These are phyloP conservation scores for Casuarius casuarius DNA, from an alignment of 2,113 vertebrate genomes.

Conservation along the genomic window DNA sequence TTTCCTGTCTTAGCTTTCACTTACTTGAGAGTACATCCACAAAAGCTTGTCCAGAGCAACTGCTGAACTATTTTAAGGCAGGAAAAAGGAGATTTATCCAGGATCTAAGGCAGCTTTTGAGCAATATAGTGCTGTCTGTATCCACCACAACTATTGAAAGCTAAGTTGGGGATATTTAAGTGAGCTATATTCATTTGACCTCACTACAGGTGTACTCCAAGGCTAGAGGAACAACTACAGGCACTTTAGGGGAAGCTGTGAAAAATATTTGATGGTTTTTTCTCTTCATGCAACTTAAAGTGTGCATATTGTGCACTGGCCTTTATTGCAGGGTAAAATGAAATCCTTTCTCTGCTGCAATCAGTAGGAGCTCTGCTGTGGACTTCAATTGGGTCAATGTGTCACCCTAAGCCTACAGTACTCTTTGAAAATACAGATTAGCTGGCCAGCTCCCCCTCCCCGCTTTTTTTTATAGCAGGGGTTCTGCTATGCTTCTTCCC, in stretches of 20 bases:
- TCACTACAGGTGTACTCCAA: conserved; percentile 21
- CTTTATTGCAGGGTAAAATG: background rate
- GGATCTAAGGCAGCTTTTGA: background rate
- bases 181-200: background rate
- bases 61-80: background rate
- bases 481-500: background rate
- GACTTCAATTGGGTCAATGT: background rate
- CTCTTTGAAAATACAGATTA: background rate
- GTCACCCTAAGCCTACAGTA: background rate
- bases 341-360: background rate
- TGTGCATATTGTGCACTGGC: background rate
- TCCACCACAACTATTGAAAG: background rate
- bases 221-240: background rate
- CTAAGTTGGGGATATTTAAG: background rate
- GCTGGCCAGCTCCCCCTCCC: background rate
- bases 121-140: background rate
- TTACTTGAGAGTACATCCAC: background rate
- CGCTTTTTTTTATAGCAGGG: background rate
- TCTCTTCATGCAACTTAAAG: background rate
- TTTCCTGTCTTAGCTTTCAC: background rate
- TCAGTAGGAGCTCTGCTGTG: background rate
- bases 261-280: background rate
- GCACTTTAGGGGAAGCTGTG: background rate
- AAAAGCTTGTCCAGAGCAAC: background rate
- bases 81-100: background rate